These are phyloP conservation scores for Delphinapterus leucas DNA, from an alignment of 2,113 vertebrate genomes.

Conservation along the genomic window DNA sequence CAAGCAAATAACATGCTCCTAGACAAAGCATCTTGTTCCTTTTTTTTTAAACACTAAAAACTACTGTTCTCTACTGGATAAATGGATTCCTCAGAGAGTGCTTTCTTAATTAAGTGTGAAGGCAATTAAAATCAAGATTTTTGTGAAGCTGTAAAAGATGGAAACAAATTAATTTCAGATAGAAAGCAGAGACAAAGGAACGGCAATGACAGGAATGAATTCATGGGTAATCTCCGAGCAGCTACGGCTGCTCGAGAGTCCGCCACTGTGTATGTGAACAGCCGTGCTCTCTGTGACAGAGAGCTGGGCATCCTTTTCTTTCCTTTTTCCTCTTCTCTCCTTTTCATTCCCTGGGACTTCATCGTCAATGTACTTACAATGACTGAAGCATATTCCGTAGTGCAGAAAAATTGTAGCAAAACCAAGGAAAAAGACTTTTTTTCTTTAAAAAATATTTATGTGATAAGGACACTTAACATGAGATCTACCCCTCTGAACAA, in stretches of 20 bases:
- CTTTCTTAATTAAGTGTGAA: conserved; percentile 32
- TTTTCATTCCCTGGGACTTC: neutral
- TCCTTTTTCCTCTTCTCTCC: neutral
- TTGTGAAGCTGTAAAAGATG: neutral
- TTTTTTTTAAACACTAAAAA: neutral
- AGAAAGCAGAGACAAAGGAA: neutral
- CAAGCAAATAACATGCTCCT: neutral
- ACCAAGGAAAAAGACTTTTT: neutral
- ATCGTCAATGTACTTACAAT: neutral
- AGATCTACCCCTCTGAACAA: neutral
- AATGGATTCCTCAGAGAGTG: neutral
- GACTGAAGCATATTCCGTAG: neutral
- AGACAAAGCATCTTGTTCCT: neutral
- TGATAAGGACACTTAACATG: neutral
- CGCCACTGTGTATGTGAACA: rapidly evolving
- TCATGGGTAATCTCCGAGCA: neutral
- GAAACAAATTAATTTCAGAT: neutral
- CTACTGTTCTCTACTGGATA: neutral
- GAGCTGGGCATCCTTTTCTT: rapidly evolving
- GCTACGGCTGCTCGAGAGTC: rapidly evolving
- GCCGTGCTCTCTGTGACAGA: rapidly evolving
- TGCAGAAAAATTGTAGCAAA: neutral
- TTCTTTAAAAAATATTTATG: neutral
- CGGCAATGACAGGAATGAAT: neutral
- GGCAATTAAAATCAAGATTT: conserved; percentile 46